phyloP scores from a whole-genome alignment of 2,797 vertebrate species.

The Enteromius fasciolatus region DNA sequence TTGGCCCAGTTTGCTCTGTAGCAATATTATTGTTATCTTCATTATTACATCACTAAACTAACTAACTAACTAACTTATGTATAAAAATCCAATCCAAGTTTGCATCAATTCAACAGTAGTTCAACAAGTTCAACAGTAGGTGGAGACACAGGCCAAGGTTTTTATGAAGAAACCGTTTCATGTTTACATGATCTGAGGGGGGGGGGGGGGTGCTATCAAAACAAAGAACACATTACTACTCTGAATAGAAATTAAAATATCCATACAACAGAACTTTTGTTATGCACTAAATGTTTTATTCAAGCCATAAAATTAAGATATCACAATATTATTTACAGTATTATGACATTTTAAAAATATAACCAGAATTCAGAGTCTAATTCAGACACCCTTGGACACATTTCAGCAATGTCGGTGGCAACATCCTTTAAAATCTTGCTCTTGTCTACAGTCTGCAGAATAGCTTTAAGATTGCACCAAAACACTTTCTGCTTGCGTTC shows the following conservation, averaged over 20 bases:
- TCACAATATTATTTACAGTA: not conserved
- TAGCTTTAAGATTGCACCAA: slow-evolving; percentile 79
- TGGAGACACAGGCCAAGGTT: slow-evolving; percentile 59
- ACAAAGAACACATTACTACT: not conserved
- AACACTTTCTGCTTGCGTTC: slow-evolving; percentile 81
- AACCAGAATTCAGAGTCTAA: not conserved
- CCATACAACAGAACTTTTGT: slow-evolving; percentile 7
- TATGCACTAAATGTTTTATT: not conserved
- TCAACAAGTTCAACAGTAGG: slow-evolving; percentile 55
- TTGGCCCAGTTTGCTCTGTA: not conserved
- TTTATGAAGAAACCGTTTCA: not conserved
- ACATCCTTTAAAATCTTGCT: slow-evolving; percentile 61
- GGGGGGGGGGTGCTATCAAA: too few relatives aligned
- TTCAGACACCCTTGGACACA: slow-evolving; percentile 44
- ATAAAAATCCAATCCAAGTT: not conserved
- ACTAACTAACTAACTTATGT: too few relatives aligned
- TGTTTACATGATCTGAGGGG: not conserved
- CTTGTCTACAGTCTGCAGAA: slow-evolving; percentile 63
- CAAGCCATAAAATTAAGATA: not conserved
- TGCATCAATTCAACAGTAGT: slow-evolving; percentile 4
- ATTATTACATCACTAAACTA: not conserved
- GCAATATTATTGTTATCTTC: not conserved
- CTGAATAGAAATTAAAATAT: slow-evolving; percentile 4
- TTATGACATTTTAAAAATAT: not conserved
- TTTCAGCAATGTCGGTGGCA: slow-evolving; percentile 62